Base-by-base conservation (phyloP, 2,888 invertebrate genomes). In the Tetragonisca angustula region DNA sequence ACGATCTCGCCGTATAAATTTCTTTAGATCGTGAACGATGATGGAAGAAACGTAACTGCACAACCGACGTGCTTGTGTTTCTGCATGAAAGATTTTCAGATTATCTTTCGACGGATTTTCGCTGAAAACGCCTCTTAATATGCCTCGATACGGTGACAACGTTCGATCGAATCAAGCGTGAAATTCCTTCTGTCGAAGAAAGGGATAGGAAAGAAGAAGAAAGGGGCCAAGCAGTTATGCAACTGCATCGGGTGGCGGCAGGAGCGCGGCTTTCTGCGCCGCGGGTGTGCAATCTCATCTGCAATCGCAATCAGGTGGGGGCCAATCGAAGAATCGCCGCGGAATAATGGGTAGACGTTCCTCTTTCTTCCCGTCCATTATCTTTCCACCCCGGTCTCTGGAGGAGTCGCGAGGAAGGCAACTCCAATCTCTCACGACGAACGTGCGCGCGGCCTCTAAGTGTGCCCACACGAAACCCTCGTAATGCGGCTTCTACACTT, bases 301-400 rank as follows among this genome's bases (percentile, higher is more conserved):
- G 89, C 88, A 89, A 88, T 88, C 89, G 86, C 88, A 89, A 89
- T 88, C 89, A 82, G 88, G 85, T 83, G 84, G 83, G 54, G 89
- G 83, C 84, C 86, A 86, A 88, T 88, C 89, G 88, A 87, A 85
- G 87, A 88, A 88, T 88, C 88, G 76, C 76, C 79, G 73, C 76
- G 85, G 79, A 88, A 88, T 88, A 88, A 88, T 88, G 85, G 87
- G 76, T 81, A 87, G 85, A 88, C 81, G 77, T 79, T 81, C 88
- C 76, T 85, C 79, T 85, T 85, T 83, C 78, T 88, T 88, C 83
- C 82, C 76, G 81, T 83, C 81, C 83, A 87, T 85, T 87, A 83
- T 85, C 83, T 80, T 76, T 75, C 81, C 81, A 52, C 73, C 77
- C 74, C 65, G 76, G 74, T 77, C 80, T 73, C 77, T 43, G 43